A percentile compares a stretch with the other conserved stretches of the same genome.
phyloP scores from a whole-genome alignment of 2,113 vertebrate genomes.

The Oreocharis arfaki region DNA sequence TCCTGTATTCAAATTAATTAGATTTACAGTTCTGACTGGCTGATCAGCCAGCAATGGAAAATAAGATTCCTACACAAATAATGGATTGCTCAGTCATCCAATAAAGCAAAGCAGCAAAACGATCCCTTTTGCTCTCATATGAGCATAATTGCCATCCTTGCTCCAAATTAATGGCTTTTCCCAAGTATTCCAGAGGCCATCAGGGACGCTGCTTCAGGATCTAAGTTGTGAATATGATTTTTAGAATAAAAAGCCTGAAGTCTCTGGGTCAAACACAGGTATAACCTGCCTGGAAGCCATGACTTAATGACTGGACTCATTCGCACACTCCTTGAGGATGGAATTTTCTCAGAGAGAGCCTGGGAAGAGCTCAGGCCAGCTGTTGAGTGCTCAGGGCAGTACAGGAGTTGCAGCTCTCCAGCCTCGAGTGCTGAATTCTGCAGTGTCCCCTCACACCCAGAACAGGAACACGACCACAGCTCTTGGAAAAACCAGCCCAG shows the following conservation, averaged over 20 bases:
- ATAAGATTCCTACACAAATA: not conserved
- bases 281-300: not conserved
- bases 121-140: not conserved
- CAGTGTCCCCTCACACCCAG: accelerated
- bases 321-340: accelerated
- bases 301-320: not conserved
- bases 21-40: not conserved
- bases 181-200: not conserved
- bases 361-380: not conserved
- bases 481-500: not conserved
- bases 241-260: not conserved
- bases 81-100: not conserved
- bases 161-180: not conserved
- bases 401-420: not conserved
- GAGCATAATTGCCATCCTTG: not conserved
- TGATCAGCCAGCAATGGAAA: not conserved
- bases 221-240: not conserved
- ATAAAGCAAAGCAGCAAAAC: not conserved
- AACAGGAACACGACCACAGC: accelerated
- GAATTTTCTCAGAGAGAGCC: not conserved
- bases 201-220: not conserved
- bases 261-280: not conserved
- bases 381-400: not conserved
- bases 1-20: not conserved
- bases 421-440: accelerated